Evolutionary conservation across 2,888 invertebrate species (phyloP).

Genomic region (Venusia cambrica): DNA sequence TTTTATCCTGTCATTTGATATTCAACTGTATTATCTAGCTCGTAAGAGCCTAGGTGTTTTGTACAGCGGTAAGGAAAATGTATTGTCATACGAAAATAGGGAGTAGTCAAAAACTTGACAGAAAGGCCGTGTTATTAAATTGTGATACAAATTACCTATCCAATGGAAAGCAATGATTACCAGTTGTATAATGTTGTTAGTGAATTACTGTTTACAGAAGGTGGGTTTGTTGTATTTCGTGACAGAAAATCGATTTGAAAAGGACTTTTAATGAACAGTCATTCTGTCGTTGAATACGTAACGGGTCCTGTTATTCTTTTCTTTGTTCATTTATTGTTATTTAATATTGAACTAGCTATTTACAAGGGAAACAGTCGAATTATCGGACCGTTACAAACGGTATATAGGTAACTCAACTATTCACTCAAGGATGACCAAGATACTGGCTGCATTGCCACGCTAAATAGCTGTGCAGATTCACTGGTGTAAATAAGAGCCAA

Average conservation of each 20-base stretch:
- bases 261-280: too few relatives aligned
- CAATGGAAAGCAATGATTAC: constrained; percentile 64
- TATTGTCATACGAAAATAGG: constrained; percentile 39
- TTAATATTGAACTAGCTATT: too few relatives aligned
- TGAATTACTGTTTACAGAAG: constrained; percentile 24
- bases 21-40: constrained; percentile 7
- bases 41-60: constrained; percentile 20
- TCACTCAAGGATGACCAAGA: too few relatives aligned
- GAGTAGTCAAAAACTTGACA: constrained; percentile 57
- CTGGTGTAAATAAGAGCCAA: too few relatives aligned
- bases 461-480: too few relatives aligned
- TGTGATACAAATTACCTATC: constrained; percentile 62
- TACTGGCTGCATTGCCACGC: too few relatives aligned
- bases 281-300: too few relatives aligned
- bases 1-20: not conserved
- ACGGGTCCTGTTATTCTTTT: too few relatives aligned
- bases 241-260: constrained; percentile 22
- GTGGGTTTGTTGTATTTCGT: constrained; percentile 20
- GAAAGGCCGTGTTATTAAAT: constrained; percentile 69
- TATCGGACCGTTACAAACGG: too few relatives aligned
- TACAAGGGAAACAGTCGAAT: too few relatives aligned
- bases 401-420: too few relatives aligned
- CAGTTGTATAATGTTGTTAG: constrained; percentile 34
- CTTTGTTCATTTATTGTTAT: too few relatives aligned
- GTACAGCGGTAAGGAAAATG: constrained; percentile 10